phyloP scores from a whole-genome alignment of 2,888 invertebrate species.

The Podabrus alpinus region DNA sequence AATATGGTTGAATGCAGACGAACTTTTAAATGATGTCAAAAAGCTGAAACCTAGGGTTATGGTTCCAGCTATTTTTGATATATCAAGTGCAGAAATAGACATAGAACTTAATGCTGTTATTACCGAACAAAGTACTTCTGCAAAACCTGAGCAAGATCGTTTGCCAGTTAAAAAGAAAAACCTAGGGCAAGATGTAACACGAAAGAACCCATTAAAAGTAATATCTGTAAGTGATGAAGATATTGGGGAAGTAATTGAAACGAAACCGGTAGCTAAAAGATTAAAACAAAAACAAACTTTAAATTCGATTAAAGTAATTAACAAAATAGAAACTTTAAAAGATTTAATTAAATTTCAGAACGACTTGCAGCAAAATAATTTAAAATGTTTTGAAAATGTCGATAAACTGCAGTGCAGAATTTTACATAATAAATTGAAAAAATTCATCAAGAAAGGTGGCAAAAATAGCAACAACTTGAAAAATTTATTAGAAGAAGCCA shows the following conservation, averaged over 20 bases:
- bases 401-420: conserved; percentile 19
- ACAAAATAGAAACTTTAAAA: conserved; percentile 16
- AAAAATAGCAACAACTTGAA: background rate
- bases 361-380: background rate
- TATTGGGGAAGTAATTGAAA: conserved; percentile 20
- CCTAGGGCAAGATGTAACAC: background rate
- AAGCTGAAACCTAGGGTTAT: background rate
- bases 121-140: background rate
- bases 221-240: conserved; percentile 11
- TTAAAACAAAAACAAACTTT: background rate
- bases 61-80: background rate
- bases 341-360: conserved; percentile 23
- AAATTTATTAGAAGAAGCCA: background rate
- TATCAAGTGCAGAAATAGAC: background rate
- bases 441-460: conserved; percentile 4
- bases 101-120: background rate
- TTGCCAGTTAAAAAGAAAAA: background rate
- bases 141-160: background rate
- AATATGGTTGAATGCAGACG: conserved; percentile 53
- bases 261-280: background rate
- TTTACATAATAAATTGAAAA: conserved; percentile 15
- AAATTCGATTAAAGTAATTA: background rate
- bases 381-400: conserved; percentile 7
- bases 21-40: conserved; percentile 46
- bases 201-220: background rate